Conservation (phyloP, 30 jellyfish, hydroid and myxozoan species). For the Clytia hemisphaerica region DNA sequence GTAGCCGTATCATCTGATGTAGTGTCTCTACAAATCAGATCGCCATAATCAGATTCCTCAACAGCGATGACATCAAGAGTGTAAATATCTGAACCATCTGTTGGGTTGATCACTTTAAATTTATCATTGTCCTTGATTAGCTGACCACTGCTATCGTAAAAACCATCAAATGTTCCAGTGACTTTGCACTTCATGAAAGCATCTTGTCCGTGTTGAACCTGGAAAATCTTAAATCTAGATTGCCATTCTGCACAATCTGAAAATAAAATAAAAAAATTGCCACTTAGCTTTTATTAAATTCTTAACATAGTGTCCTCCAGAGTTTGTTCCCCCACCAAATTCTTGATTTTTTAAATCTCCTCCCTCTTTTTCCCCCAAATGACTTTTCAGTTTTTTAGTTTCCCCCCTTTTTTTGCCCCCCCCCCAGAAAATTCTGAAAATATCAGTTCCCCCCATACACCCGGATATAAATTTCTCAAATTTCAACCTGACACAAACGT, state of each 20-base stretch:
- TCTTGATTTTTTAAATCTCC: too few relatives aligned
- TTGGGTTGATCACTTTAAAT: not conserved
- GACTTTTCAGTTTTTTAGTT: too few relatives aligned
- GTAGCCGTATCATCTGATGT: slow-evolving; percentile 1
- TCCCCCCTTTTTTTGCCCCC: too few relatives aligned
- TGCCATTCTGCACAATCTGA: not conserved
- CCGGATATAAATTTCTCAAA: too few relatives aligned
- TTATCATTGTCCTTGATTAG: not conserved
- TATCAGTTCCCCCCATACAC: too few relatives aligned
- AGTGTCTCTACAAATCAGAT: slow-evolving; percentile 3
- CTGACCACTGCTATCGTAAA: not conserved
- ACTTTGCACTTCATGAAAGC: not conserved
- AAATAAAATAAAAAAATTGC: not conserved
- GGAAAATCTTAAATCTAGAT: not conserved
- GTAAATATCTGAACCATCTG: not conserved
- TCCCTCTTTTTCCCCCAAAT: too few relatives aligned
- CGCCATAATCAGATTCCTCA: slow-evolving; percentile 20
- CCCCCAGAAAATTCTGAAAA: too few relatives aligned
- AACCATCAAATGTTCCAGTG: not conserved
- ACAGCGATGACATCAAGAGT: slow-evolving; percentile 3
- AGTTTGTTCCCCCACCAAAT: too few relatives aligned
- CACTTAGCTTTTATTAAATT: too few relatives aligned
- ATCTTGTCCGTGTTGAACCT: not conserved
- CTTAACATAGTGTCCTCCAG: too few relatives aligned
- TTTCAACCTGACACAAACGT: too few relatives aligned